Conservation (phyloP, 2,888 invertebrate genomes). For the Drepana falcataria region DNA sequence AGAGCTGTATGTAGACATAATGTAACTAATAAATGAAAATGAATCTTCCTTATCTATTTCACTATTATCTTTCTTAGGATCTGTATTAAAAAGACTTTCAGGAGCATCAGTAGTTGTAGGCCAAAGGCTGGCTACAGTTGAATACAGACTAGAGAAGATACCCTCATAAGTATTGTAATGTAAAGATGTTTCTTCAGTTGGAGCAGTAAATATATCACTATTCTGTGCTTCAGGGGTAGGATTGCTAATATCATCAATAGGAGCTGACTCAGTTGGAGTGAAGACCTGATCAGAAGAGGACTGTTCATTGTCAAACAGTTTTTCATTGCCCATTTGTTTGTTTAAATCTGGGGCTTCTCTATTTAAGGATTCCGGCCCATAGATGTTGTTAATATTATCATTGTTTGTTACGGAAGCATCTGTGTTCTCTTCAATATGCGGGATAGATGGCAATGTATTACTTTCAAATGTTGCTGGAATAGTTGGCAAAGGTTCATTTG, state of each 20-base stretch:
- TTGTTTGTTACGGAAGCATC: not conserved
- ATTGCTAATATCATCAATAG: slow-evolving; percentile 7
- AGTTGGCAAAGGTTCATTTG: slow-evolving; percentile 8
- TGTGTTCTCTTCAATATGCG: not conserved
- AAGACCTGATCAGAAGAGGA: slow-evolving; percentile 9
- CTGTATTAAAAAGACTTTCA: slow-evolving; percentile 44
- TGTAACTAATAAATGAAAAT: slow-evolving; percentile 56
- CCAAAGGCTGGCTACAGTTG: slow-evolving; percentile 56
- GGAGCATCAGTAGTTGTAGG: slow-evolving; percentile 48
- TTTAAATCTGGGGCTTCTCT: not conserved
- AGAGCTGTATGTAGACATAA: slow-evolving; percentile 47
- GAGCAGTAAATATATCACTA: slow-evolving; percentile 13
- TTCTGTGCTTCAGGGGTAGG: slow-evolving; percentile 7
- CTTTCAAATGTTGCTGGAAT: slow-evolving; percentile 7
- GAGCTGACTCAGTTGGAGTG: slow-evolving; percentile 15
- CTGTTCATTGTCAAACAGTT: slow-evolving; percentile 13
- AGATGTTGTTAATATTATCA: not conserved
- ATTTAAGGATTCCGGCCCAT: not conserved
- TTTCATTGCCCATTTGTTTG: not conserved
- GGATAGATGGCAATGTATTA: not conserved
- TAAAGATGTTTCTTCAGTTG: slow-evolving; percentile 20
- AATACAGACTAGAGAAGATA: slow-evolving; percentile 51
- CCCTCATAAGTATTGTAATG: slow-evolving; percentile 32
- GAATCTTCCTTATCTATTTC: slow-evolving; percentile 34
- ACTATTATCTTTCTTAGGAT: slow-evolving; percentile 27